Evolutionary conservation across 2,888 invertebrate genomes (phyloP).

Genomic region (Parnassius mnemosyne): DNA sequence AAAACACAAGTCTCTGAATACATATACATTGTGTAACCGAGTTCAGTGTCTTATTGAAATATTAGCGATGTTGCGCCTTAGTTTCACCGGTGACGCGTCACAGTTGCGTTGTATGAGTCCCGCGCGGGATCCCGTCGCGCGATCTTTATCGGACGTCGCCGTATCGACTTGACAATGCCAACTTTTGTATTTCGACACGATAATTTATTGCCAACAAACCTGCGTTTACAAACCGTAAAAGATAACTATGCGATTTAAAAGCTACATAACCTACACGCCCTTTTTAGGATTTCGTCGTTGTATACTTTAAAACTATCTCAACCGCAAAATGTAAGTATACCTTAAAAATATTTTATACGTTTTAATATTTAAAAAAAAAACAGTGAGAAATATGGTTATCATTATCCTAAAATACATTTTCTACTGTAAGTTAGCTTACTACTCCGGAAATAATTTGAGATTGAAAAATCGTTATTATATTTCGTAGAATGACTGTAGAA

Average conservation of each 20-base stretch:
- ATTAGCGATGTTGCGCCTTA: slow-evolving; percentile 34
- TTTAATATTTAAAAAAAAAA: no score
- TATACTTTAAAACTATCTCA: no score
- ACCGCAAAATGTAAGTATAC: no score
- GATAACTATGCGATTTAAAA: slow-evolving; percentile 59
- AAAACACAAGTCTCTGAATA: no score
- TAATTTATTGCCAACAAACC: slow-evolving; percentile 74
- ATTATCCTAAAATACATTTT: no score
- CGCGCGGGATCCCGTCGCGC: slow-evolving; percentile 40
- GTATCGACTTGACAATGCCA: slow-evolving; percentile 72
- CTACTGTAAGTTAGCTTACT: no score
- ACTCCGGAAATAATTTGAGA: no score
- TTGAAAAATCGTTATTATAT: no score
- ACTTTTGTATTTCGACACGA: slow-evolving; percentile 74
- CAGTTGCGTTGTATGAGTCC: slow-evolving; percentile 20
- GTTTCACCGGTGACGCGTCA: slow-evolving; percentile 29
- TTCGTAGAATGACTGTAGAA: no score
- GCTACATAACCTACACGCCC: slow-evolving; percentile 50
- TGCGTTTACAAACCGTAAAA: slow-evolving; percentile 60
- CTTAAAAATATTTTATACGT: no score
- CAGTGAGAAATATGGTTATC: no score
- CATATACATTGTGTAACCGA: no score
- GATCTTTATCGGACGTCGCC: slow-evolving; percentile 73
- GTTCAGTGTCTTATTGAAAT: background rate
- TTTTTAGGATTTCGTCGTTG: slow-evolving; percentile 24